Base-by-base conservation (phyloP, 2,113 vertebrate species). In the Chloropsis hardwickii region DNA sequence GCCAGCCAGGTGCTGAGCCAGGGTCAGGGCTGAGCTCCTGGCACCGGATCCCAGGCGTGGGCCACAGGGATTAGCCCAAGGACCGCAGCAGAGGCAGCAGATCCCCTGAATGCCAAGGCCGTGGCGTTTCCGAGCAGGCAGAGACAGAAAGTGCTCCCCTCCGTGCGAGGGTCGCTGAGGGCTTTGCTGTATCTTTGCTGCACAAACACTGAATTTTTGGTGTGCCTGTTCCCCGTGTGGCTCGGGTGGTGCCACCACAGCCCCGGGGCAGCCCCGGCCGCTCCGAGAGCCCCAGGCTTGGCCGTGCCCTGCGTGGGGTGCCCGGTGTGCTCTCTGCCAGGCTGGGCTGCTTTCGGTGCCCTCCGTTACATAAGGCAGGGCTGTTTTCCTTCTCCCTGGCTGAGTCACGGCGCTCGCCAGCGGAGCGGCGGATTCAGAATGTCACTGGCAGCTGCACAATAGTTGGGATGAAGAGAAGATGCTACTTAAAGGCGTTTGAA, bases 71-170 rank as follows among this genome's bases (percentile, higher is more conserved):
- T 96, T 77, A 97, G 40, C 89, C 73, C 81, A 15, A 89, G 79
- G 87, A 65, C 87, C 71, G 2, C 28, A 29, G 67, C 27, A 53
- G 47, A 91, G 58, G 31, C 50, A 31, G 73, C 39, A 31, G 40
- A 61, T 88, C 67, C 48, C 79, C 92, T 39, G 89, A 97, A 97
- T 97, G 96, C 96, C 97, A 97, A 98, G 97, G 97, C 94, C 69
- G 1, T 37, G 53, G 61, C 78, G 64, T 86, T 93, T 93, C 84
- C 88, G 31, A 67, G 42, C 33, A 40, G 81, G 83, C 84, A 81
- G 27, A 94, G 91, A 50, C 70, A 77, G 58, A 83, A 80, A 77
- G 82, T 5, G 4, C 73, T 73, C 88, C 86, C 66, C 73, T 64
- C 57, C 0, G 0, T 4, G 17, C 14, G 57, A 85, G 90, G 94